Conservation (phyloP, 1,140 invertebrate species). For the Cheumatopsyche charites region DNA sequence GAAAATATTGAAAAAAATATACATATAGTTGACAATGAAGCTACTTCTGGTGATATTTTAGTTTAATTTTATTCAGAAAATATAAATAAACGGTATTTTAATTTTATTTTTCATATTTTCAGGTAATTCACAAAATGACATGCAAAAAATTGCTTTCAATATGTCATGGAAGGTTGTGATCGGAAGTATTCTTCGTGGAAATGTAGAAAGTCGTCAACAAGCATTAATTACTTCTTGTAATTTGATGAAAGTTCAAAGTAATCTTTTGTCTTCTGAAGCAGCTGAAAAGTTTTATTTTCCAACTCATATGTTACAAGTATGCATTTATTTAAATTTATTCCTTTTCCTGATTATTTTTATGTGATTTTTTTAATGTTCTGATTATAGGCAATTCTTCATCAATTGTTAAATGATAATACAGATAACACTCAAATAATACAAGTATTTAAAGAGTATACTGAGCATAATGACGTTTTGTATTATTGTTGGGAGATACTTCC, state of each 20-base stretch:
- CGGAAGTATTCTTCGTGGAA: slow-evolving; percentile 60
- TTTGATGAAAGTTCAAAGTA: slow-evolving; percentile 69
- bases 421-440: slow-evolving; percentile 62
- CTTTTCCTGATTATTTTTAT: background rate
- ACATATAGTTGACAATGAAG: too few relatives aligned
- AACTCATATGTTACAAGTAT: slow-evolving; percentile 64
- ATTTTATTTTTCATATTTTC: background rate
- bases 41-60: slow-evolving; percentile 32
- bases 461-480: slow-evolving; percentile 69
- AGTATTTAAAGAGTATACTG: slow-evolving; percentile 68
- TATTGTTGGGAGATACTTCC: slow-evolving; percentile 65
- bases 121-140: background rate
- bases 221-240: slow-evolving; percentile 71
- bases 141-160: slow-evolving; percentile 66
- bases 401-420: slow-evolving; percentile 62
- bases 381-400: slow-evolving; percentile 62
- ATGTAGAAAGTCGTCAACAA: slow-evolving; percentile 63
- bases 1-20: slow-evolving; percentile 22
- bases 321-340: slow-evolving; percentile 24
- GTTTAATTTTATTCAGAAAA: background rate
- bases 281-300: slow-evolving; percentile 65
- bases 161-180: slow-evolving; percentile 63
- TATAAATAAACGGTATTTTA: background rate
- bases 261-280: slow-evolving; percentile 57
- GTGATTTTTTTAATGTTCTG: slow-evolving; percentile 45